Percentiles rank a stretch among this genome's conserved stretches.
phyloP scores from a whole-genome alignment of 2,797 vertebrate species.

The Sphenodon punctatus region DNA sequence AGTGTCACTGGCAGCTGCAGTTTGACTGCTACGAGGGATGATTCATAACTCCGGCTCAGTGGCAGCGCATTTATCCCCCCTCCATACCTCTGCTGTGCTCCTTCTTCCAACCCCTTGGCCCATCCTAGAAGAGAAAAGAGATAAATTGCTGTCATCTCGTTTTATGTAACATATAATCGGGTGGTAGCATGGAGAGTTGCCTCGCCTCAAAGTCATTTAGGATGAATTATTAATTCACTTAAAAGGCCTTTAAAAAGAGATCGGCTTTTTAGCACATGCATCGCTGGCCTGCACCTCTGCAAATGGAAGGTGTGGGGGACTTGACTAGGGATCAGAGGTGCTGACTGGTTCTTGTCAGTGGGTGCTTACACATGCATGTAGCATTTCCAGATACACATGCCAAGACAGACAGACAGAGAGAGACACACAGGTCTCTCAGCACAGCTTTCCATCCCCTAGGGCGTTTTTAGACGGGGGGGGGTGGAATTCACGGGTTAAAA shows the following conservation, averaged over 20 bases:
- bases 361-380: too few relatives aligned
- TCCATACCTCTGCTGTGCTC: too few relatives aligned
- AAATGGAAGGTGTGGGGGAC: too few relatives aligned
- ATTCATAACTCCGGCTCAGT: conserved; percentile 62
- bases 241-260: conserved; percentile 43
- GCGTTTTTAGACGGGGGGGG: too few relatives aligned
- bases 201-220: conserved; percentile 65
- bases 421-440: too few relatives aligned
- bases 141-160: conserved; percentile 73
- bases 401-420: too few relatives aligned
- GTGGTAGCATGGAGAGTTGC: conserved; percentile 61
- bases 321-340: too few relatives aligned
- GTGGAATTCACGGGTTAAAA: too few relatives aligned
- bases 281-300: conserved; percentile 14
- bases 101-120: conserved; percentile 40
- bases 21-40: conserved; percentile 49
- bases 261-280: neutral
- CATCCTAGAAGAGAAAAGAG: conserved; percentile 47
- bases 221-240: conserved; percentile 73
- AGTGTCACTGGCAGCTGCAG: conserved; percentile 31
- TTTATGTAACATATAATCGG: conserved; percentile 73
- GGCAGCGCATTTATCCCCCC: conserved; percentile 46
- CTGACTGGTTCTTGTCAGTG: too few relatives aligned
- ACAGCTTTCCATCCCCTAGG: too few relatives aligned
- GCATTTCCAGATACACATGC: too few relatives aligned